Evolutionary conservation across 2,113 vertebrate genomes (phyloP), one percentile per base, ranked within the genome.

Genomic region (Colistium nudipinnis): DNA sequence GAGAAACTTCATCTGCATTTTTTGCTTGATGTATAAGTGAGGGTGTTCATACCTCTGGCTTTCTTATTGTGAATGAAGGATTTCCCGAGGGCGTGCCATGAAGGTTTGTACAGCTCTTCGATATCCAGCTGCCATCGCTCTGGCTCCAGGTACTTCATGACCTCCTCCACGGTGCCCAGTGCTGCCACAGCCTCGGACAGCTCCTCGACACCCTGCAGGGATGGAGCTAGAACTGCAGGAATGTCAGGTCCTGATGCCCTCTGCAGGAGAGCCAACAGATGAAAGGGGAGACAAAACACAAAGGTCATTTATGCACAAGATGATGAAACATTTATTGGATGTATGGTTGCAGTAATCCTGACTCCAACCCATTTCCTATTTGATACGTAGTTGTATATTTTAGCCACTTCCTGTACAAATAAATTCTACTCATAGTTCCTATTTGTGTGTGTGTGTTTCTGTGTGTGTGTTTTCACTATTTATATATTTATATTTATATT

Each of bases 101-200:
- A 89, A 55, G 98, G 96, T 87, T 94, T 96, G 87, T 97, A 97
- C 7, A 99, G 65, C 61, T 98, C 97, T 56, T 99, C 97, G 88
- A 98, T 93, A 82, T 99, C 98, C 88, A 97, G 83, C 54, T 97
- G 96, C 97, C 97, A 99, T 59, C 94, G 90, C 4, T 99, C 98
- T 0, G 98, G 98, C 78, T 99, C 98, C 22, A 99, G 93, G 66
- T 96, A 99, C 30, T 95, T 95, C 90, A 99, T 95, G n/a, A 99
- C 95, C 73, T 99, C 97, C 90, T 99, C 98, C 89, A 99, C 88
- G 0, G 97, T 98, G 66, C 92, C 91, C 7, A 99, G 95, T 6
- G 82, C 93, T 13, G 94, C 85, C 4, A 99, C 94, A 0, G 93
- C 93, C 0, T 96, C 94, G 45, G 94, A 95, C 36, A 99, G 76